Percentiles rank a stretch among this genome's conserved stretches.
Conservation (phyloP, 1,140 invertebrate genomes). For the Chrysomallon squamiferum region DNA sequence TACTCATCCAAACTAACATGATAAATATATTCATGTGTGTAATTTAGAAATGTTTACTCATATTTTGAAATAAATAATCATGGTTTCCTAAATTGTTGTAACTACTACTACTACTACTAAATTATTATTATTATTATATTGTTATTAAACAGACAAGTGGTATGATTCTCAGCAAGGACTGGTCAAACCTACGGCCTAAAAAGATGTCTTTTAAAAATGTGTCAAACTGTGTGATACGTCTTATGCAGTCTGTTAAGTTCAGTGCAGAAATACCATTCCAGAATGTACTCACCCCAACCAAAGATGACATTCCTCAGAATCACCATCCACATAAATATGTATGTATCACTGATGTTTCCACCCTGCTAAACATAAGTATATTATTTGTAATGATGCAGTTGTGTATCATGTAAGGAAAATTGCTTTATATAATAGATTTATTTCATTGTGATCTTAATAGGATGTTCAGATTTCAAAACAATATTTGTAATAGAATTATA, state of each 20-base stretch:
- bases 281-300: constrained; percentile 76
- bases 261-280: constrained; percentile 91
- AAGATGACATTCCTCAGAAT: constrained; percentile 65
- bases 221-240: constrained; percentile 87
- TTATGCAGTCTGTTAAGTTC: constrained; percentile 90
- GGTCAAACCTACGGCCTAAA: constrained; percentile 56
- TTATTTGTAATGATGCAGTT: background rate
- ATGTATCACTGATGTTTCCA: constrained; percentile 12
- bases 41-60: background rate
- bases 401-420: background rate
- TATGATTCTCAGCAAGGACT: constrained; percentile 27
- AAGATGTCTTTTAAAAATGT: constrained; percentile 92
- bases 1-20: background rate
- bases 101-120: no score
- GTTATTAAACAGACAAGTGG: constrained; percentile 29
- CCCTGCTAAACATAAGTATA: background rate
- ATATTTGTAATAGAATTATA: no score
- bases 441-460: no score
- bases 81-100: no score
- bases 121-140: no score
- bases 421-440: no score
- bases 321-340: constrained; percentile 49
- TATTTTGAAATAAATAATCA: no score
- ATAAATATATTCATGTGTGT: background rate
- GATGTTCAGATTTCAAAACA: no score